Evolutionary conservation across 2,888 invertebrate species (phyloP), one percentile per base, ranked within the genome.

Genomic region (Schizotus pectinicornis): DNA sequence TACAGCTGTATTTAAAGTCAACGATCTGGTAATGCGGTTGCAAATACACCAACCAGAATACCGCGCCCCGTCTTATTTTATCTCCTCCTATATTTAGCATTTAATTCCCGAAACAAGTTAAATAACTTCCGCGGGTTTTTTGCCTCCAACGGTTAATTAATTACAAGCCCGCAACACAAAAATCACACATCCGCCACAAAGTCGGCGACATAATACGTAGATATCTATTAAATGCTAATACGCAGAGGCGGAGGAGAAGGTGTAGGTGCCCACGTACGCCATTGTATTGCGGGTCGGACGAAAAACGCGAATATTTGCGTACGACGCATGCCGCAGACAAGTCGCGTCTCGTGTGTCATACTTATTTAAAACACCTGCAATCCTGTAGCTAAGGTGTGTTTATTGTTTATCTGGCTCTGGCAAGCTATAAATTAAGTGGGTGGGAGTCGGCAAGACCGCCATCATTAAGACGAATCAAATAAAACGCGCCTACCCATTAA

Each of bases 141-240:
- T 54, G 47, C 54, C 54, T 41, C 47, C 37, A 51, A 46, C n/a
- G n/a, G n/a, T n/a, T n/a, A n/a, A n/a, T n/a, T n/a, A n/a, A n/a
- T n/a, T n/a, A n/a, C n/a, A n/a, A n/a, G n/a, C n/a, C n/a, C n/a
- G 8, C 22, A 31, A 48, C 32, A 14, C 9, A 46, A 35, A 31
- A 38, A 50, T 50, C 31, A 14, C 39, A 7, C 14, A 42, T 22
- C 2, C 22, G 22, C 22, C 42, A n/a, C 36, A 11, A 48, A 57
- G 37, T 31, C 43, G 7, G 46, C 7, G 46, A 69, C 70, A 65
- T 72, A 22, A 3, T 5, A 5, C 22, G n/a, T n/a, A n/a, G n/a
- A n/a, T n/a, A n/a, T 72, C 73, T 72, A 73, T 74, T 72, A 73
- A 74, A 75, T 75, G 73, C 72, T 74, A 75, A 75, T 75, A 56